Evolutionary conservation across 2,797 vertebrate genomes (phyloP).

Genomic region (Myotis vivesi): DNA sequence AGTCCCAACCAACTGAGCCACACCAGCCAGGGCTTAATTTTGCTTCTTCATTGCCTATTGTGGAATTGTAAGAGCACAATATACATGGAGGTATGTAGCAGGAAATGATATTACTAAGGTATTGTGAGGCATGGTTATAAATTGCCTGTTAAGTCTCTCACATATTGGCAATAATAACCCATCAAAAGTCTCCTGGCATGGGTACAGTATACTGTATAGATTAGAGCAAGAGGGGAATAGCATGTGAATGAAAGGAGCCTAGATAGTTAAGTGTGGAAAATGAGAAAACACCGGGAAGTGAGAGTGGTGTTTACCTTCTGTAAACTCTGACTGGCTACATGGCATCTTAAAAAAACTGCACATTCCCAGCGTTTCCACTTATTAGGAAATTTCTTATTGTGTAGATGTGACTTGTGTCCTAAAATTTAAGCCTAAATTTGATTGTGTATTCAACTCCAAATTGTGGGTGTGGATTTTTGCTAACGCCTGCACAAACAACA

Average conservation of each 20-base stretch:
- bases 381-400: neutral
- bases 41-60: neutral
- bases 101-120: neutral
- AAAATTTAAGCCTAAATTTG: neutral
- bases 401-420: neutral
- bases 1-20: neutral
- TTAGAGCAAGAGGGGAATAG: neutral
- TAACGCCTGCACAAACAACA: neutral
- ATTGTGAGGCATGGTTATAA: neutral
- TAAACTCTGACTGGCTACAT: neutral
- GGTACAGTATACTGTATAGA: neutral
- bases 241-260: neutral
- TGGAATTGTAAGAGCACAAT: neutral
- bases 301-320: neutral
- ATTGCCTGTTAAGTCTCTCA: neutral
- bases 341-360: neutral
- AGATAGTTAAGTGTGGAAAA: neutral
- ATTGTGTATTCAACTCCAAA: neutral
- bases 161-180: neutral
- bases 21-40: neutral
- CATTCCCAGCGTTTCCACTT: rapidly evolving
- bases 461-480: neutral
- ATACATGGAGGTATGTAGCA: rapidly evolving
- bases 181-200: neutral
- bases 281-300: neutral